Percentiles rank a stretch among this genome's conserved stretches.
Evolutionary conservation across 2,797 vertebrate genomes (phyloP).

Genomic region (Anguilla anguilla): DNA sequence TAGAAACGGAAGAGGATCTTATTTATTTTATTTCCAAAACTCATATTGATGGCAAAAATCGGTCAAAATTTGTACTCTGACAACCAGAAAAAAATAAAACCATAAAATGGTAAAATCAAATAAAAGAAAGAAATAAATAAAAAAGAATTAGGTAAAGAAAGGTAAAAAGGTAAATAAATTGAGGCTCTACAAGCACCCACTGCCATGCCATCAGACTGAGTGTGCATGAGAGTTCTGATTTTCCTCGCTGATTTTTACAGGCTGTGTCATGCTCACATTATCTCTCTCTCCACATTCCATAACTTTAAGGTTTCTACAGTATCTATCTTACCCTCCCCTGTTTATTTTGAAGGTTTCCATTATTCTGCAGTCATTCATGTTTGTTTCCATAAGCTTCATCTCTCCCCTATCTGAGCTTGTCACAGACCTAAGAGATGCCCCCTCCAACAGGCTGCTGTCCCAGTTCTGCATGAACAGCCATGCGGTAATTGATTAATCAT

Average conservation of each 20-base stretch:
- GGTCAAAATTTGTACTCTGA: too few relatives aligned
- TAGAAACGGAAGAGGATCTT: too few relatives aligned
- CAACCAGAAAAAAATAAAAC: too few relatives aligned
- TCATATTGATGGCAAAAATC: too few relatives aligned
- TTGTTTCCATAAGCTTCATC: background rate
- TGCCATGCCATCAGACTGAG: background rate
- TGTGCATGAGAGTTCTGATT: background rate
- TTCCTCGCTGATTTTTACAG: background rate
- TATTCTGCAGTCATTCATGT: background rate
- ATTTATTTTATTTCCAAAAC: too few relatives aligned
- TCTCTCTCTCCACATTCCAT: background rate
- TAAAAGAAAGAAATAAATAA: too few relatives aligned
- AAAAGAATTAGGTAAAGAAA: too few relatives aligned
- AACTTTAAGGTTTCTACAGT: background rate
- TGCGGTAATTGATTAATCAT: slow-evolving; percentile 2
- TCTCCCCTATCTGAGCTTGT: background rate
- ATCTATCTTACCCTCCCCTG: background rate
- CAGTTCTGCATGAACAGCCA: background rate
- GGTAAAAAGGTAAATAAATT: too few relatives aligned
- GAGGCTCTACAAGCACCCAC: too few relatives aligned
- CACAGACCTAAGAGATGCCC: background rate
- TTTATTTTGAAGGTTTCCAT: background rate
- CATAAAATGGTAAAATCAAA: too few relatives aligned
- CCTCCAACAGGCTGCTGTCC: background rate
- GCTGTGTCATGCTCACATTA: background rate